These are phyloP conservation scores for Eupithecia insigniata DNA, from an alignment of 2,888 invertebrate genomes.

Conservation along the genomic window DNA sequence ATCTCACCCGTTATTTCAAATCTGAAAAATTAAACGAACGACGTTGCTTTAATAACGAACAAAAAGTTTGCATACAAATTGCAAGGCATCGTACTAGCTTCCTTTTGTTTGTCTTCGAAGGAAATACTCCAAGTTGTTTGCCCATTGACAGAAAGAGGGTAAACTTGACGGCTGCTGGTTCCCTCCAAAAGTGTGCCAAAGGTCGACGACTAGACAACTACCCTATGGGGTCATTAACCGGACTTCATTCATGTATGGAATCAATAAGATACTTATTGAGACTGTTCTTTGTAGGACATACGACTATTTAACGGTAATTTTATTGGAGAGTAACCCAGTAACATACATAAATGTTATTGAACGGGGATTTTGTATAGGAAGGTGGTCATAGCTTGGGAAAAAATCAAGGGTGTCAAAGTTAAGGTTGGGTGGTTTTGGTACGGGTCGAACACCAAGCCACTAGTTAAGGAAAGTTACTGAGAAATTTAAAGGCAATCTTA, in stretches of 20 bases:
- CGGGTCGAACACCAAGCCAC: not conserved
- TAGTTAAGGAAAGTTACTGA: not conserved
- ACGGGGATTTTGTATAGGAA: conserved; percentile 6
- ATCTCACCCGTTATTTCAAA: conserved; percentile 51
- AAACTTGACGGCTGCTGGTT: conserved; percentile 62
- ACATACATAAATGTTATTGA: conserved; percentile 4
- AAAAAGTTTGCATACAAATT: conserved; percentile 21
- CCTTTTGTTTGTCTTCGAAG: conserved; percentile 51
- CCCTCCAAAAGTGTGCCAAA: conserved; percentile 64
- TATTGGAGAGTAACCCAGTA: not conserved
- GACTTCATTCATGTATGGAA: conserved; percentile 53
- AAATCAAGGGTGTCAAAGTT: not conserved
- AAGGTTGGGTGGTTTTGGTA: not conserved
- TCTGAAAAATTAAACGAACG: conserved; percentile 29
- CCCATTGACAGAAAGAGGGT: conserved; percentile 55
- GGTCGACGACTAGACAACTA: conserved; percentile 60
- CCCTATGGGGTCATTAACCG: conserved; percentile 49
- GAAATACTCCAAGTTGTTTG: not conserved
- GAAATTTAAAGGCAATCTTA: not conserved
- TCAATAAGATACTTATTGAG: conserved; percentile 44
- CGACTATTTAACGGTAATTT: not conserved
- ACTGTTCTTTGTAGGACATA: conserved; percentile 3
- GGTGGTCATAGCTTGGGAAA: not conserved
- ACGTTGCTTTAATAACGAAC: not conserved
- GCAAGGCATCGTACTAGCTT: conserved; percentile 12